A percentile compares a stretch with the other conserved stretches of the same genome.
Conservation (phyloP, 1,140 invertebrate species). For the Drosophila tristis region DNA sequence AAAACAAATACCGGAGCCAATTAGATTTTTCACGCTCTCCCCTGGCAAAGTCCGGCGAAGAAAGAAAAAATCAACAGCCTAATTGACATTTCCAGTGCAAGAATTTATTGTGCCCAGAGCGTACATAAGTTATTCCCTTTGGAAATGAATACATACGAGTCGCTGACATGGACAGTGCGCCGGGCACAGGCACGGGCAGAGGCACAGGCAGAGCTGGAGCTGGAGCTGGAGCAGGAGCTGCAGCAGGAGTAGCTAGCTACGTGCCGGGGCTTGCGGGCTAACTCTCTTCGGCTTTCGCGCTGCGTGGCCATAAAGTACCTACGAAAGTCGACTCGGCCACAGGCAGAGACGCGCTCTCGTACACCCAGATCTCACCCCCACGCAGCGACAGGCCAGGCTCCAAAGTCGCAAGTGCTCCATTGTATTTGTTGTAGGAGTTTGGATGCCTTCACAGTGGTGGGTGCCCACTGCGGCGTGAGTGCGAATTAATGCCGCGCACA, state of each 20-base stretch:
- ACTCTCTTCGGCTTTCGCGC: constrained; percentile 46
- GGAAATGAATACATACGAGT: constrained; percentile 82
- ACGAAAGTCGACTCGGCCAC: constrained; percentile 36
- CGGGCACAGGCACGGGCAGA: constrained; percentile 31
- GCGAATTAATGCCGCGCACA: neutral
- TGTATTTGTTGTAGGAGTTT: constrained; percentile 67
- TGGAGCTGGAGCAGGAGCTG: constrained; percentile 13
- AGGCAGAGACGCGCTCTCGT: constrained; percentile 15
- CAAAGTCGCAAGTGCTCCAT: constrained; percentile 76
- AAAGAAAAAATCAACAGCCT: constrained; percentile 63
- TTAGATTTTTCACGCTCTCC: constrained; percentile 79
- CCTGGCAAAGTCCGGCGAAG: constrained; percentile 14
- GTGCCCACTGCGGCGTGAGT: neutral
- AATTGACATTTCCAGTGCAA: constrained; percentile 83
- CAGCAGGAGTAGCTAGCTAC: constrained; percentile 1
- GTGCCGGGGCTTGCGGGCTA: constrained; percentile 18
- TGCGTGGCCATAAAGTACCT: constrained; percentile 80
- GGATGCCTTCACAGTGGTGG: constrained; percentile 16
- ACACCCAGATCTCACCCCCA: constrained; percentile 60
- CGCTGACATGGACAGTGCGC: constrained; percentile 52
- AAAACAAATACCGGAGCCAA: constrained; percentile 73
- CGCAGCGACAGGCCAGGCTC: constrained; percentile 58
- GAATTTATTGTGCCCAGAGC: constrained; percentile 84
- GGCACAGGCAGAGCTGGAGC: neutral
- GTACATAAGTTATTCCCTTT: constrained; percentile 84